Percentiles rank a stretch among this genome's conserved stretches.
phyloP scores from a whole-genome alignment of 2,888 invertebrate genomes.

The Dioctria rufipes region DNA sequence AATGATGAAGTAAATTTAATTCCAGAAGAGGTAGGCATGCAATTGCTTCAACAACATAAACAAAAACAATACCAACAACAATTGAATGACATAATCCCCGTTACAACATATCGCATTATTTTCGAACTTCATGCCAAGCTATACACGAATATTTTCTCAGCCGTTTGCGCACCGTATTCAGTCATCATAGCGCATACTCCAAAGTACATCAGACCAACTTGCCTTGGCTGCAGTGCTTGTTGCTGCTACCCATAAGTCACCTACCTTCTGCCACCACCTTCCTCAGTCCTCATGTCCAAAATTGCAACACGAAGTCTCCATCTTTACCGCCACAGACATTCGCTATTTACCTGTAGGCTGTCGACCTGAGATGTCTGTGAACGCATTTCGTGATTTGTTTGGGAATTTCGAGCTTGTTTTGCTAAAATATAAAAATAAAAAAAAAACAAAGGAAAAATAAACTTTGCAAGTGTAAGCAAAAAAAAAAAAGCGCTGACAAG shows the following conservation, averaged over 20 bases:
- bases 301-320: slow-evolving; percentile 34
- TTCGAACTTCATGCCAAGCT: slow-evolving; percentile 29
- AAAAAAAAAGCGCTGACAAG: not conserved
- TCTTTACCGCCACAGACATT: slow-evolving; percentile 7
- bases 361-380: slow-evolving; percentile 12
- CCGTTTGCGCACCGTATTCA: not conserved
- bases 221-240: not conserved
- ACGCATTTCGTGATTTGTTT: slow-evolving; percentile 53
- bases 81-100: slow-evolving; percentile 40
- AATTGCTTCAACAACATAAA: not conserved
- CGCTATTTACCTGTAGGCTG: slow-evolving; percentile 4
- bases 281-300: slow-evolving; percentile 6
- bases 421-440: not conserved
- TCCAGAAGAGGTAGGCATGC: slow-evolving; percentile 3
- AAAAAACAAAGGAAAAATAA: not conserved
- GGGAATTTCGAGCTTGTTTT: slow-evolving; percentile 31
- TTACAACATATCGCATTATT: slow-evolving; percentile 19
- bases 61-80: not conserved
- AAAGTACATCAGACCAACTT: not conserved
- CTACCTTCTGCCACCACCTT: slow-evolving; percentile 18
- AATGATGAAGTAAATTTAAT: slow-evolving; percentile 1
- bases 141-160: slow-evolving; percentile 10
- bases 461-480: not conserved
- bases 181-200: too few species aligned
- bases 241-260: slow-evolving; percentile 34